phyloP scores from a whole-genome alignment of 2,797 vertebrate genomes.

The Anguilla anguilla region DNA sequence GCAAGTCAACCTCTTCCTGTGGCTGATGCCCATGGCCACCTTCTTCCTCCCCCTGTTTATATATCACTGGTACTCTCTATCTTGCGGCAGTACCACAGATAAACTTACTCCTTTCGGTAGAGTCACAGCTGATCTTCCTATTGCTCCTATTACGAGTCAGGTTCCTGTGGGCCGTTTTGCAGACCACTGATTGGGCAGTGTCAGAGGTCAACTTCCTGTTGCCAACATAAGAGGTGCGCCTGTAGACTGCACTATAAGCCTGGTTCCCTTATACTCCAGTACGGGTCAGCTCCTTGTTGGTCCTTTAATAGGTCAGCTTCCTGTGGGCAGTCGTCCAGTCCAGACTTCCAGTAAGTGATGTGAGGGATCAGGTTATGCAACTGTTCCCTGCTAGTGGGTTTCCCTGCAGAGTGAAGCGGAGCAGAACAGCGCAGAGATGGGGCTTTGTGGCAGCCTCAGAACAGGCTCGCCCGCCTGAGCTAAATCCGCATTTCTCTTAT shows the following conservation, averaged over 20 bases:
- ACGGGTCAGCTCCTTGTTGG: conserved; percentile 38
- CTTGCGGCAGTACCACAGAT: neutral
- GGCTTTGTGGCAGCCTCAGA: neutral
- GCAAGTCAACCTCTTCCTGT: conserved; percentile 2
- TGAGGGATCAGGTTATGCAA: conserved; percentile 33
- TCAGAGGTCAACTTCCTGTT: neutral
- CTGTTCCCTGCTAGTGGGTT: neutral
- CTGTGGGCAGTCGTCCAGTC: conserved; percentile 28
- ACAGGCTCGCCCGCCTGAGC: neutral
- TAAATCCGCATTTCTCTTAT: neutral
- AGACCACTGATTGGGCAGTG: neutral
- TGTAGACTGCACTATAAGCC: conserved; percentile 28
- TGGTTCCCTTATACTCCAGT: conserved; percentile 39
- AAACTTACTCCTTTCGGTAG: conserved; percentile 2
- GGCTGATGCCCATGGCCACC: neutral
- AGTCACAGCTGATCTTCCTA: neutral
- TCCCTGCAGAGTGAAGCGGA: neutral
- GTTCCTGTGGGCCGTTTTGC: neutral
- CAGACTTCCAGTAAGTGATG: conserved; percentile 34
- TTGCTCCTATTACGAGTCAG: neutral
- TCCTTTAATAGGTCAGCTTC: conserved; percentile 37
- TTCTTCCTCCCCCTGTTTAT: conserved; percentile 14
- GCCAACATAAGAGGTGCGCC: conserved; percentile 25
- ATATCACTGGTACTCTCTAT: neutral
- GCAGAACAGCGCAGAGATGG: neutral